Evolutionary conservation across 2,888 invertebrate genomes (phyloP).

Genomic region (Clistopyga incitator): DNA sequence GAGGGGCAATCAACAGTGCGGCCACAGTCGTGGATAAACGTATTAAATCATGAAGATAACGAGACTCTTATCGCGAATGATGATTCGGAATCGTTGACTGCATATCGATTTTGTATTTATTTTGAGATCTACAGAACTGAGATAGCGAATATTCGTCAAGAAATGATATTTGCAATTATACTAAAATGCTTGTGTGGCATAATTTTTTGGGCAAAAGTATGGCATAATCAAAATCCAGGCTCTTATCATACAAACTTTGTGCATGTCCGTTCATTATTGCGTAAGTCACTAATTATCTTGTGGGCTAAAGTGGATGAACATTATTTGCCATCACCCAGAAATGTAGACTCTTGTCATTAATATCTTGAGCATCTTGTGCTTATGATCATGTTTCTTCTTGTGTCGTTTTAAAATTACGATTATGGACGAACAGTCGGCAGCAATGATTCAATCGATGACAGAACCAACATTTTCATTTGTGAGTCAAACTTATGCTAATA

Average conservation of each 20-base stretch:
- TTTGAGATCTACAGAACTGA: too few relatives aligned
- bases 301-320: too few relatives aligned
- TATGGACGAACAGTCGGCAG: too few relatives aligned
- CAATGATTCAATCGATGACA: background rate
- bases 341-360: background rate
- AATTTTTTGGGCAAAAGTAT: background rate
- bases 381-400: background rate
- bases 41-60: slow-evolving; percentile 12
- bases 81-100: background rate
- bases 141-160: background rate
- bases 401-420: background rate
- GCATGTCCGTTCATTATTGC: too few relatives aligned
- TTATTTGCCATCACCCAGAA: background rate
- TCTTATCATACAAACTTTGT: background rate
- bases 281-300: too few relatives aligned
- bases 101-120: background rate
- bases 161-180: background rate
- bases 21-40: background rate
- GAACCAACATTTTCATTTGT: background rate
- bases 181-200: background rate
- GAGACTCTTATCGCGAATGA: background rate
- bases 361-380: background rate
- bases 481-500: background rate
- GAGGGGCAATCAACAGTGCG: background rate
- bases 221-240: background rate